phyloP scores from a whole-genome alignment of 2,113 vertebrate genomes.

The Eclectus roratus region DNA sequence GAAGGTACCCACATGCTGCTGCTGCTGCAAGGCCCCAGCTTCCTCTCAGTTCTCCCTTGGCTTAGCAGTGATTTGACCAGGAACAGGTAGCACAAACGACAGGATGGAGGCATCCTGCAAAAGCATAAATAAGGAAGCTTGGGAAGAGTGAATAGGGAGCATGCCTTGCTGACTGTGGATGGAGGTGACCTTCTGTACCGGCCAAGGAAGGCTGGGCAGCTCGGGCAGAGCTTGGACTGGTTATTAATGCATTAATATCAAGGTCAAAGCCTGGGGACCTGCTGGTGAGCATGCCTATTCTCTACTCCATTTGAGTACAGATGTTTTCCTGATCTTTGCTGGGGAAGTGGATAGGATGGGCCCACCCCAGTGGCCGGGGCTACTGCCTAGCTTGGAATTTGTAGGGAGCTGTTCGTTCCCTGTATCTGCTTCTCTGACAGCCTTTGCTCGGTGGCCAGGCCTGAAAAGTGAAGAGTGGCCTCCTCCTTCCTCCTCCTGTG shows the following conservation, averaged over 20 bases:
- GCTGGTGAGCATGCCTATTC: not conserved
- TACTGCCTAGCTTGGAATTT: not conserved
- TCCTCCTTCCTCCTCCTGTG: not conserved
- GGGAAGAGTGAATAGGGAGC: not conserved
- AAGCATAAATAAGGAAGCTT: not conserved
- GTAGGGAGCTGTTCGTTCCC: not conserved
- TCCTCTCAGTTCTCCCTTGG: fast-evolving
- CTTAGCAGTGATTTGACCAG: not conserved
- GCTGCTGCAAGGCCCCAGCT: not conserved
- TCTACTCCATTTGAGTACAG: not conserved
- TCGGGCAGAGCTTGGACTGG: not conserved
- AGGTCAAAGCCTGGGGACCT: not conserved
- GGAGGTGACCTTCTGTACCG: not conserved
- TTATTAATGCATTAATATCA: not conserved
- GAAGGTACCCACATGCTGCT: not conserved
- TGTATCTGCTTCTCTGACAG: not conserved
- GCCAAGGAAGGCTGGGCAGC: not conserved
- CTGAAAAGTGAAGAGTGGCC: not conserved
- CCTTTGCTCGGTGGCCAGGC: not conserved
- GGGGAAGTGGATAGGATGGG: not conserved
- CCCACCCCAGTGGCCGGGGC: not conserved
- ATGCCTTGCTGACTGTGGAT: not conserved
- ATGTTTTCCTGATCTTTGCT: not conserved
- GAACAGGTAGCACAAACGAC: not conserved
- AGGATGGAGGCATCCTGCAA: not conserved